Conservation (phyloP, 2,113 vertebrate genomes). For the Pongo abelii region DNA sequence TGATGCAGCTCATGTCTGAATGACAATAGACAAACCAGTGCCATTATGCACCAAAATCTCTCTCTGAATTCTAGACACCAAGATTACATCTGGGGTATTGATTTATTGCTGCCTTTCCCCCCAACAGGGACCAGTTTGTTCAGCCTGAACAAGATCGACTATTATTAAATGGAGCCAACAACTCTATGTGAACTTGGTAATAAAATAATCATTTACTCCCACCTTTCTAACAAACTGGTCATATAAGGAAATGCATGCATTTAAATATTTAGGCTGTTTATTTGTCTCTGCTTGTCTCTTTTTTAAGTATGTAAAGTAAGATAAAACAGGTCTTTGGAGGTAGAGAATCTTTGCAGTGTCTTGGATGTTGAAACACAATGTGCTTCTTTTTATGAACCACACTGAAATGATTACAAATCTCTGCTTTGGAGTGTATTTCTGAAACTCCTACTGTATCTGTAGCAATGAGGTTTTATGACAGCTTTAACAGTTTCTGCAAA, state of each 20-base stretch:
- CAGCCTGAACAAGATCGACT: slow-evolving; percentile 87
- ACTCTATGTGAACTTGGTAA: slow-evolving; percentile 86
- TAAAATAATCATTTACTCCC: slow-evolving; percentile 86
- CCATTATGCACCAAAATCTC: slow-evolving; percentile 94
- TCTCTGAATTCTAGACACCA: slow-evolving; percentile 94
- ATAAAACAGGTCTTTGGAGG: slow-evolving; percentile 81
- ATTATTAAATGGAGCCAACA: slow-evolving; percentile 89
- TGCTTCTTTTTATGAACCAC: slow-evolving; percentile 78
- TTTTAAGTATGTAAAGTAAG: slow-evolving; percentile 80
- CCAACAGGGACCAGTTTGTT: slow-evolving; percentile 87
- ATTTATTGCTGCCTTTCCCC: slow-evolving; percentile 92
- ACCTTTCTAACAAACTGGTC: slow-evolving; percentile 79
- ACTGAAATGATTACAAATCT: slow-evolving; percentile 83
- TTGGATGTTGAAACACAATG: slow-evolving; percentile 79
- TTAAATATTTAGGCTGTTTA: slow-evolving; percentile 85
- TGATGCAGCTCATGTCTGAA: slow-evolving; percentile 94
- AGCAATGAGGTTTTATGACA: slow-evolving; percentile 84
- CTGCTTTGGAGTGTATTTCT: slow-evolving; percentile 77
- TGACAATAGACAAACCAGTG: slow-evolving; percentile 95
- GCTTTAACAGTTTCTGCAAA: slow-evolving; percentile 83
- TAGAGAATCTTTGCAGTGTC: slow-evolving; percentile 76
- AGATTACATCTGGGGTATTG: slow-evolving; percentile 98
- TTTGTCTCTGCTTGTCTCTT: slow-evolving; percentile 77
- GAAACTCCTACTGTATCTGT: slow-evolving; percentile 81
- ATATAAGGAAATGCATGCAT: slow-evolving; percentile 77